phyloP scores from a whole-genome alignment of 2,888 invertebrate species.

The Pogonocherus hispidulus region DNA sequence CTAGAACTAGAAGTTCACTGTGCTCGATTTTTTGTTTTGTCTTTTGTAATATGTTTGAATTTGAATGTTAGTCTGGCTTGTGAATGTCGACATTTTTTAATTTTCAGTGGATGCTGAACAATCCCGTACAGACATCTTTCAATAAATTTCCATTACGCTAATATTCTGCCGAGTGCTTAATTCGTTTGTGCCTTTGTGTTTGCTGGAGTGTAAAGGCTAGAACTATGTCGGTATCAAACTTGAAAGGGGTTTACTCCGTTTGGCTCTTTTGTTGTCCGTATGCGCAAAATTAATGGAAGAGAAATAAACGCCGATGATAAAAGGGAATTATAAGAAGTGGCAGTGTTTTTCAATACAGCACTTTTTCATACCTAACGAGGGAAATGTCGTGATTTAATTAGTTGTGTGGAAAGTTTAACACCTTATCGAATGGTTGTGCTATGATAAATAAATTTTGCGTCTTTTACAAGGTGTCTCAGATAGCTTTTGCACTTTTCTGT shows the following conservation, averaged over 20 bases:
- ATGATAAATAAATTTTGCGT: background rate
- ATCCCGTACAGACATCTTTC: too few species aligned
- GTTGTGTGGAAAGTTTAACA: background rate
- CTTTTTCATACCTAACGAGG: background rate
- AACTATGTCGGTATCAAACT: background rate
- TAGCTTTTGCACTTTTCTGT: too few species aligned
- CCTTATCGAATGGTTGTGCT: background rate
- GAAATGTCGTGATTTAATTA: background rate
- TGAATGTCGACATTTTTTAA: too few species aligned
- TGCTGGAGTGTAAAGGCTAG: background rate
- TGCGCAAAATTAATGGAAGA: conserved; percentile 12
- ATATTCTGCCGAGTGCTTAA: conserved; percentile 5
- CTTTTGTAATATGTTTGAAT: too few species aligned
- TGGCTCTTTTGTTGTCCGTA: conserved; percentile 11
- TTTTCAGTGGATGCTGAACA: too few species aligned
- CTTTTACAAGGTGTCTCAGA: too few species aligned
- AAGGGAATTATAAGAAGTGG: background rate
- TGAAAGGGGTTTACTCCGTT: conserved; percentile 10
- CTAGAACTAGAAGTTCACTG: too few species aligned
- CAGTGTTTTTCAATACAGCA: conserved; percentile 6
- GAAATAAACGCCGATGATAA: background rate
- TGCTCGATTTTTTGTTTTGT: too few species aligned
- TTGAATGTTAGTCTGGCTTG: too few species aligned
- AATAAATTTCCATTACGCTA: too few species aligned
- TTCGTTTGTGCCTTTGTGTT: background rate